phyloP scores from a whole-genome alignment of 2,113 vertebrate species.

The Engraulis encrasicolus region DNA sequence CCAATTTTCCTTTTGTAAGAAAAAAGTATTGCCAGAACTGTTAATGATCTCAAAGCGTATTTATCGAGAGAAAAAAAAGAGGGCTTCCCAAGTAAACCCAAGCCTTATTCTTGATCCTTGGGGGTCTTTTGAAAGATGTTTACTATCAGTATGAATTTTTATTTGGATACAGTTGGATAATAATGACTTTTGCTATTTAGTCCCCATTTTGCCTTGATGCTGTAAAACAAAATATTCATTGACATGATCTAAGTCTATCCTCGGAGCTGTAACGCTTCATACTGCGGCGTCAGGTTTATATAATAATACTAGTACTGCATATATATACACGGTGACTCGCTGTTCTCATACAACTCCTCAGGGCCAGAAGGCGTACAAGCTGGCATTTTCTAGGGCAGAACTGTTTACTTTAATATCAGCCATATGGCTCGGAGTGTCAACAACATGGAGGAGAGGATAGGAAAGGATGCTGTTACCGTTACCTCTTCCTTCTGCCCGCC shows the following conservation, averaged over 20 bases:
- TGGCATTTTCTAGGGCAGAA: constrained; percentile 16
- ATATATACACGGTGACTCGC: neutral
- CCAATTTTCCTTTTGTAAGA: constrained; percentile 50
- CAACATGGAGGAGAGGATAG: neutral
- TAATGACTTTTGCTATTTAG: constrained; percentile 22
- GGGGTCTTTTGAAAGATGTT: constrained; percentile 30
- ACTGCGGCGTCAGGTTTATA: neutral
- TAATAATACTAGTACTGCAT: neutral
- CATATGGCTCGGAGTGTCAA: neutral
- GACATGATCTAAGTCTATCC: constrained; percentile 10
- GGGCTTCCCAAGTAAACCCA: constrained; percentile 46
- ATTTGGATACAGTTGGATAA: constrained; percentile 37
- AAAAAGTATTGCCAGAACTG: constrained; percentile 46
- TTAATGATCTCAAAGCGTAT: constrained; percentile 41
- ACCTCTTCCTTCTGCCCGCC: constrained; percentile 19
- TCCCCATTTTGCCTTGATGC: constrained; percentile 26
- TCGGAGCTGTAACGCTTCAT: neutral
- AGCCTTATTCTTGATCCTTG: constrained; percentile 48
- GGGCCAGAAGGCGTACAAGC: neutral
- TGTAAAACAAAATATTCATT: neutral
- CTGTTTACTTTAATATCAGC: constrained; percentile 12
- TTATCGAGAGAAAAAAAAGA: constrained; percentile 31
- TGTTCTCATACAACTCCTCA: neutral
- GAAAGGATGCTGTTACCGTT: neutral
- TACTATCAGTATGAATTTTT: constrained; percentile 28